Evolutionary conservation across 1,140 invertebrate genomes (phyloP), one percentile per base, ranked within the genome.

Genomic region (Campoletis sonorensis): DNA sequence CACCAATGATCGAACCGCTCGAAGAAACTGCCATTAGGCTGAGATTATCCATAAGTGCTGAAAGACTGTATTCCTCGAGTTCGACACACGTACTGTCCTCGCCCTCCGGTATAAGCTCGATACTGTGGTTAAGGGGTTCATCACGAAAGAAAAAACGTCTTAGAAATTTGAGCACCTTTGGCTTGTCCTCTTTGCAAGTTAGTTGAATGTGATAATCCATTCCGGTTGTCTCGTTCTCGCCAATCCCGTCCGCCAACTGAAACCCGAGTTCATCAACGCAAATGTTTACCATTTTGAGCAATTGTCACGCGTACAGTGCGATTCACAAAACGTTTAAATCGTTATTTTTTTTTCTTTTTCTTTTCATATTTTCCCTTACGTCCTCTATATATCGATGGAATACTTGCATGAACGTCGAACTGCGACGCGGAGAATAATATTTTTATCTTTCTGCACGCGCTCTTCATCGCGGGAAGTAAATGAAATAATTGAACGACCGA

Each of bases 141-240:
- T 96, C 95, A 18, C 92, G 92, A 91, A 96, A 96, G 92, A 96
- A 96, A 86, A 93, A 94, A 85, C 92, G 90, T 73, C 92, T 91
- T 0, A 95, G 87, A 87, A 95, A 95, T 11, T 92, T 91, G 1
- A 95, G 86, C 0, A 94, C 92, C n/a, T 87, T 87, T 0, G 92
- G 89, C 76, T 90, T 91, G 81, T 95, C 93, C 33, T 93, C 88
- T 61, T 85, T 86, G 27, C 84, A 89, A 16, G 93, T 88, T 13
- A 85, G 18, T 64, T 89, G 80, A 27, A 91, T 86, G 21, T 87
- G 85, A 82, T 88, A 92, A 73, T 91, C 90, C 90, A 91, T 91
- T 51, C 78, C 80, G 4, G 68, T 81, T 30, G 70, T 84, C 23
- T 83, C 75, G 70, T 81, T 83, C 7, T 82, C 81, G 37, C 85